phyloP scores from a whole-genome alignment of 2,797 vertebrate genomes.

The Acanthopagrus latus region DNA sequence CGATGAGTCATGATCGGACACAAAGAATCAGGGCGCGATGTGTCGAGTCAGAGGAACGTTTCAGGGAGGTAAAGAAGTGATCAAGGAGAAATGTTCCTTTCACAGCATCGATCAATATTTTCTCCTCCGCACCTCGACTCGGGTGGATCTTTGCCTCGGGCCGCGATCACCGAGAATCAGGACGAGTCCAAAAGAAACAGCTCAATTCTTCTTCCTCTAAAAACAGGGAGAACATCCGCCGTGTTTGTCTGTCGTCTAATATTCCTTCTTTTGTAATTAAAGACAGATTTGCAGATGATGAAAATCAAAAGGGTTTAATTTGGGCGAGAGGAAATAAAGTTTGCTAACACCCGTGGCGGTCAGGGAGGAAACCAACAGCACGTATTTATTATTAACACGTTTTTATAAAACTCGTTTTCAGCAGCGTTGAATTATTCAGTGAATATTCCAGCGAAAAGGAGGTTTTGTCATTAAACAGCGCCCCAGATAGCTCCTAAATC shows the following conservation, averaged over 20 bases:
- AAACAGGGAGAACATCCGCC: not conserved
- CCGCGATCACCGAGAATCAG: not conserved
- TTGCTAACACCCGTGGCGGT: constrained; percentile 47
- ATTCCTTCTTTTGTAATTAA: constrained; percentile 20
- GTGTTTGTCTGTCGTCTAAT: constrained; percentile 11
- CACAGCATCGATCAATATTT: constrained; percentile 39
- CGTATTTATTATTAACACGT: constrained; percentile 83
- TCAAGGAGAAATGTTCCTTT: constrained; percentile 25
- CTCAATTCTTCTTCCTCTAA: not conserved
- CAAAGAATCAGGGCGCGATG: not conserved
- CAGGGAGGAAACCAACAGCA: constrained; percentile 69
- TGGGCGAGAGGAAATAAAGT: constrained; percentile 44
- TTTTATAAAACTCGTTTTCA: constrained; percentile 78
- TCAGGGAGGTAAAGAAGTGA: constrained; percentile 27
- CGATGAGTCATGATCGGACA: constrained; percentile 18
- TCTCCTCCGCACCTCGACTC: constrained; percentile 41
- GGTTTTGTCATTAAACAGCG: constrained; percentile 82
- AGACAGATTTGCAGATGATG: constrained; percentile 32
- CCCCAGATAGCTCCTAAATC: constrained; percentile 62
- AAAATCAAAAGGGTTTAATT: constrained; percentile 53
- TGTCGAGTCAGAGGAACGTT: not conserved
- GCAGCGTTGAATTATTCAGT: constrained; percentile 83
- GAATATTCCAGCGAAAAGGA: constrained; percentile 80
- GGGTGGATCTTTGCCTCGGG: constrained; percentile 44
- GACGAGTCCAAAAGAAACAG: constrained; percentile 36